These are phyloP conservation scores for Chymomyza costata DNA, from an alignment of 1,140 invertebrate genomes.

Conservation along the genomic window DNA sequence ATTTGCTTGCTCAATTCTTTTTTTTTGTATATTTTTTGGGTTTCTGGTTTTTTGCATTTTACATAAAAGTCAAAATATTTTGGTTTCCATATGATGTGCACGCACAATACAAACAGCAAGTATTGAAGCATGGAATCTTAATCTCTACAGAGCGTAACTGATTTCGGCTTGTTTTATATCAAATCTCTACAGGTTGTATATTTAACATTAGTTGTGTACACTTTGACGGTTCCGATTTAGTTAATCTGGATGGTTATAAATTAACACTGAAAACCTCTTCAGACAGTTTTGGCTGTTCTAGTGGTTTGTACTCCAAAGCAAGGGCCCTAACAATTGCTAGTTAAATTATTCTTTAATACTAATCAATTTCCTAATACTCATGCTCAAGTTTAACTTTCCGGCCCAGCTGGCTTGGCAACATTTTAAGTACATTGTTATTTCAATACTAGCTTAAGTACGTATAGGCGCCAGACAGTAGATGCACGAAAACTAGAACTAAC, in stretches of 20 bases:
- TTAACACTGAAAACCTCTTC: slow-evolving; percentile 11
- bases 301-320: slow-evolving; percentile 8
- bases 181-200: slow-evolving; percentile 43
- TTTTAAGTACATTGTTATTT: too few species aligned
- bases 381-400: too few species aligned
- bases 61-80: slow-evolving; percentile 45
- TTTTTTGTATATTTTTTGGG: slow-evolving; percentile 11
- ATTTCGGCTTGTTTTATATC: slow-evolving; percentile 20
- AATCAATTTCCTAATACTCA: too few species aligned
- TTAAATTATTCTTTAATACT: too few species aligned
- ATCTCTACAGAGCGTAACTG: too few species aligned
- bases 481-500: too few species aligned
- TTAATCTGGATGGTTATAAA: slow-evolving; percentile 32
- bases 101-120: neutral
- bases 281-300: neutral
- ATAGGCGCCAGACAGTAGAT: too few species aligned
- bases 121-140: slow-evolving; percentile 1
- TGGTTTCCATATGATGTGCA: slow-evolving; percentile 9
- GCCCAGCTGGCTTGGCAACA: too few species aligned
- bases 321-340: too few species aligned
- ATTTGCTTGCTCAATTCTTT: slow-evolving; percentile 26
- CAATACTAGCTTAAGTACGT: too few species aligned
- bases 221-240: slow-evolving; percentile 35
- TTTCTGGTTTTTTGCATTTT: slow-evolving; percentile 35
- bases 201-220: slow-evolving; percentile 13